phyloP scores from a whole-genome alignment of 1,140 invertebrate species.

The Lucilia sericata region DNA sequence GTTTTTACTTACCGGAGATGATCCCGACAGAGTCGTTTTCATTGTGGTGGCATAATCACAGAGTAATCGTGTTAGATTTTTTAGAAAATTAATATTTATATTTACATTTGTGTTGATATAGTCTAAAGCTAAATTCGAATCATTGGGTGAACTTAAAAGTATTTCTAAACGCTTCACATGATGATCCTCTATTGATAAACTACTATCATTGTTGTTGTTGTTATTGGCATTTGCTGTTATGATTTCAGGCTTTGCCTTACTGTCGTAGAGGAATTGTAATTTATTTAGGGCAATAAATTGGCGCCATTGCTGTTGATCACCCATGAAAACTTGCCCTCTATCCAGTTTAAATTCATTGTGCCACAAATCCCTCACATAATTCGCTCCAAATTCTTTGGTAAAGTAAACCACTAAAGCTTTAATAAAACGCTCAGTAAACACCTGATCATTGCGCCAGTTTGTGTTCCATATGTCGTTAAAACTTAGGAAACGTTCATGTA shows the following conservation, averaged over 20 bases:
- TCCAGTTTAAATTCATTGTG: constrained; percentile 60
- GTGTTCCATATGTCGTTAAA: constrained; percentile 59
- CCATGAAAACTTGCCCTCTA: constrained; percentile 57
- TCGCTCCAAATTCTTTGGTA: constrained; percentile 60
- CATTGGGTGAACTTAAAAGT: constrained; percentile 52
- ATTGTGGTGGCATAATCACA: constrained; percentile 64
- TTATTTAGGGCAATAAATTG: constrained; percentile 36
- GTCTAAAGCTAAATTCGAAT: constrained; percentile 60
- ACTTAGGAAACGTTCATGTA: constrained; percentile 53
- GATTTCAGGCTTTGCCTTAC: constrained; percentile 34
- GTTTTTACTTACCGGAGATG: background rate
- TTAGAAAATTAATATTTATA: constrained; percentile 58
- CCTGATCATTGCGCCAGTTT: constrained; percentile 52
- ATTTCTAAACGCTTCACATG: constrained; percentile 59
- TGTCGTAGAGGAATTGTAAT: constrained; percentile 45
- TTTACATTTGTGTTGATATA: constrained; percentile 65
- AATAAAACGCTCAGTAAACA: constrained; percentile 56
- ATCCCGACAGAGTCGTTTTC: constrained; percentile 25
- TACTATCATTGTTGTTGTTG: constrained; percentile 24
- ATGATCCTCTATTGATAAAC: constrained; percentile 47
- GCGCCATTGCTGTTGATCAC: constrained; percentile 47
- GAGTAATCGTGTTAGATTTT: constrained; percentile 61
- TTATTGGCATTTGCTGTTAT: background rate
- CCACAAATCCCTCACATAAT: constrained; percentile 60
- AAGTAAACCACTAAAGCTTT: constrained; percentile 60